These are phyloP conservation scores for Drosophila persimilis DNA, from an alignment of 1,140 invertebrate genomes.

Conservation along the genomic window DNA sequence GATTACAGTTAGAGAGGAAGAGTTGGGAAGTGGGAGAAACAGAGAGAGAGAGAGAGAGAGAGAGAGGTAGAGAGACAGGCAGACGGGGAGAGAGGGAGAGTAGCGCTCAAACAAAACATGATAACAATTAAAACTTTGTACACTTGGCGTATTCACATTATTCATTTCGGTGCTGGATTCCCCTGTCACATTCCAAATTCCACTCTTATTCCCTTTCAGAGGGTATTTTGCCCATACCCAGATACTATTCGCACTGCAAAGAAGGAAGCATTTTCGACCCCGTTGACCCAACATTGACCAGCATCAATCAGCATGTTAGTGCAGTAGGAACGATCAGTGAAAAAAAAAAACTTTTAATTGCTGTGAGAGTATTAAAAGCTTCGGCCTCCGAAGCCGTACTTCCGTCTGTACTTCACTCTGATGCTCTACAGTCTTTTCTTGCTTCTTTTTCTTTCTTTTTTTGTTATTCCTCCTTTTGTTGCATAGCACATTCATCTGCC, in stretches of 20 bases:
- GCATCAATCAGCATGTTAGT: too few relatives aligned
- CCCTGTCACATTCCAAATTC: slow-evolving; percentile 63
- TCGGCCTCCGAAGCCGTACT: too few relatives aligned
- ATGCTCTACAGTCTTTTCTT: slow-evolving; percentile 6
- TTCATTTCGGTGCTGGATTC: slow-evolving; percentile 75
- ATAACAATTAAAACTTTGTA: slow-evolving; percentile 80
- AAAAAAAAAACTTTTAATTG: too few relatives aligned
- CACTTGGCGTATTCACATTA: slow-evolving; percentile 80
- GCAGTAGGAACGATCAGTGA: too few relatives aligned
- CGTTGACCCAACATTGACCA: too few relatives aligned
- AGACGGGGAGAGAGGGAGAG: slow-evolving; percentile 15
- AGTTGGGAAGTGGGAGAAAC: slow-evolving; percentile 48
- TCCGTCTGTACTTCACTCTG: neutral
- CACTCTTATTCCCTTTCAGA: too few relatives aligned
- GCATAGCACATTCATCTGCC: slow-evolving; percentile 11
- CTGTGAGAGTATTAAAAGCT: too few relatives aligned
- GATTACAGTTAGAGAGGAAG: slow-evolving; percentile 16
- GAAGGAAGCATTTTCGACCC: too few relatives aligned
- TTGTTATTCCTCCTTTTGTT: slow-evolving; percentile 12
- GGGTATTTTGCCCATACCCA: too few relatives aligned
- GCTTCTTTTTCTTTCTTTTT: slow-evolving; percentile 34
- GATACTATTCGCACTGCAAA: too few relatives aligned
- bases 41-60: neutral
- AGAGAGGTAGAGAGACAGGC: slow-evolving; percentile 1
- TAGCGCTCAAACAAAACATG: slow-evolving; percentile 73